Base-by-base conservation (phyloP, 1,140 invertebrate species). In the Aradophagus sp. region DNA sequence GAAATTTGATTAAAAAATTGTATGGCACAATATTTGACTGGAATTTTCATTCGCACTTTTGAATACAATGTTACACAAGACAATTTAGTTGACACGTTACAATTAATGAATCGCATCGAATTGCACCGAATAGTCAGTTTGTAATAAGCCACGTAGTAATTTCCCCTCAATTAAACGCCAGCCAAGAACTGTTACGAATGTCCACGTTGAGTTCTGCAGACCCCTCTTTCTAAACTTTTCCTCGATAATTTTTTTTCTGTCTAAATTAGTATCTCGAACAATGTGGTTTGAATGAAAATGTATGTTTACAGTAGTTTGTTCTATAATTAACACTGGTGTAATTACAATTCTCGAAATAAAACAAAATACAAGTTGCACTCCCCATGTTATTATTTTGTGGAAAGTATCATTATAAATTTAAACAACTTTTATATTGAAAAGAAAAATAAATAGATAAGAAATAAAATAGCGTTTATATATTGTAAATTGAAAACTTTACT, bases 111-210 rank as follows among this genome's bases (percentile, higher is more conserved):
- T 77, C 74, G 71, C 63, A 41, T 66, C 72, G 59, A 69, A 69
- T 71, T 70, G 55, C 34, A 58, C 68, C 68, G 71, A 73, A 75
- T 77, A 74, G 47, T 76, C 45, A 35, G 59, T 55, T 75, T 56
- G 62, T 73, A 79, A 78, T 75, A 75, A 74, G 62, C 66, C 55
- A 56, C 38, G 55, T 77, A 44, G 52, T 74, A 75, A 70, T 76
- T 79, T 77, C 68, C 50, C 61, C 61, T 73, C 67, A 77, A 75
- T 77, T 77, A 79, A 63, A 41, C 61, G 17, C 35, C 71, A 55
- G 59, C 58, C 36, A 63, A 53, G 53, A 75, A 50, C 48, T 48
- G 27, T 55, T 36, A 32, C 47, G 41, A 65, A 29, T 56, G 27
- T 58, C 34, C 42, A 63, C 26, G 39, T 17, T 35, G 36, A 34